Conservation (phyloP, 2,888 invertebrate species). For the Acanthosepion esculentum region DNA sequence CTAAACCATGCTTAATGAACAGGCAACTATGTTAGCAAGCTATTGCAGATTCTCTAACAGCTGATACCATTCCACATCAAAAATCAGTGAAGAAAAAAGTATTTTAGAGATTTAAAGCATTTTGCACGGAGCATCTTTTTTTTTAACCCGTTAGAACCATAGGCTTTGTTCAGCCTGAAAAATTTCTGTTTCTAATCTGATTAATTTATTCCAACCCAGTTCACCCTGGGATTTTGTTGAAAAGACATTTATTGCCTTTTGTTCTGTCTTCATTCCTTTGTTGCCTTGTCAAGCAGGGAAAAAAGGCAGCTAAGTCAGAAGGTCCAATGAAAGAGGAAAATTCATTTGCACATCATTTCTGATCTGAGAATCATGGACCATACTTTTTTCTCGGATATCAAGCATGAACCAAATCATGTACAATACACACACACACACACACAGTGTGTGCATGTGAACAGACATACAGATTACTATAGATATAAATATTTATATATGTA, state of each 20-base stretch:
- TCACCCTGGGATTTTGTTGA: slow-evolving; percentile 6
- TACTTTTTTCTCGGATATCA: neutral
- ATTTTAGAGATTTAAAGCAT: neutral
- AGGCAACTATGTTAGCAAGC: neutral
- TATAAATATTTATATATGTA: no score
- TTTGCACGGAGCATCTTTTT: neutral
- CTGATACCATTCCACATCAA: neutral
- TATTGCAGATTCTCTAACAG: neutral
- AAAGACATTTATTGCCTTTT: slow-evolving; percentile 33
- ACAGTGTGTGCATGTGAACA: neutral
- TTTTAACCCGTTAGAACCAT: neutral
- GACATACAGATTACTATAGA: no score
- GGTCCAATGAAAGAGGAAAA: slow-evolving; percentile 1
- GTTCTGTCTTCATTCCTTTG: slow-evolving; percentile 7
- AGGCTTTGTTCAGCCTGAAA: slow-evolving; percentile 33
- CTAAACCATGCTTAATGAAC: neutral
- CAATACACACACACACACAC: neutral
- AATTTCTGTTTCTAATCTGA: slow-evolving; percentile 24
- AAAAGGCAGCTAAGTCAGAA: neutral
- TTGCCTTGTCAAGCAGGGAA: neutral
- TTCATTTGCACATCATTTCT: slow-evolving; percentile 1
- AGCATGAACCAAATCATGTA: neutral
- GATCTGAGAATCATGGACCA: slow-evolving; percentile 33
- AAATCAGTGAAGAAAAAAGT: neutral
- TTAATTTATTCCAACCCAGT: slow-evolving; percentile 33